Evolutionary conservation across 92 coral and sea anemone genomes (phyloP), one percentile per base, ranked within the genome.

Genomic region (Montipora capitata): DNA sequence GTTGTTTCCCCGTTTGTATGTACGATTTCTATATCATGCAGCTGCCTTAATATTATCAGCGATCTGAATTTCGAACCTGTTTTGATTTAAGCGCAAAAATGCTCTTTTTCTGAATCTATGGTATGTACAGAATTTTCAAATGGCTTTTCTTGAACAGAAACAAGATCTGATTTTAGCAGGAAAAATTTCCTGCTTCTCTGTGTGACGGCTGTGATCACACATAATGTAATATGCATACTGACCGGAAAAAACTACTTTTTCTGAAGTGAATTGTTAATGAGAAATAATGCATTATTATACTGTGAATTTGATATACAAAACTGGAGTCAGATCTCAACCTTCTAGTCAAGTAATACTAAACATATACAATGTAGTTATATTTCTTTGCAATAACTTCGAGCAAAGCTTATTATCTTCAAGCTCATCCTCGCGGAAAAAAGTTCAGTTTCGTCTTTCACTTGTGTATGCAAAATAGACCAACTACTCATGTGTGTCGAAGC

Each of bases 231-330:
- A 68, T 66, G 67, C 52, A 81, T 40, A 51, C 14, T 20, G 6
- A 45, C 40, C 72, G 63, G 57, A 45, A 79, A 79, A 14, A 43
- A 9, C 39, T 45, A 11, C 35, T 68, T 48, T 80, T 27, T 10
- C 56, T 10, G 40, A 11, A 42, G 16, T 81, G 56, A 67, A 81
- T 69, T 68, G 63, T 81, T 79, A 52, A 81, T 68, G 41, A 68
- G 72, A 68, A 68, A 45, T 40, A 35, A 39, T 45, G 65, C 52
- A 20, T 27, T 27, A 79, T 67, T 79, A 43, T 8, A 45, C 7
- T 45, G 5, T 45, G 9, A 5, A 45, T 45, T 45, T 8, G 51
- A 45, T 45, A 8, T 45, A 45, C 51, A 45, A 45, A 45, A 27
- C 35, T 27, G 35, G 35, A 27, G 35, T 27, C 35, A 27, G 35